Base-by-base conservation (phyloP, 2,888 invertebrate genomes). In the Drosophila dives region DNA sequence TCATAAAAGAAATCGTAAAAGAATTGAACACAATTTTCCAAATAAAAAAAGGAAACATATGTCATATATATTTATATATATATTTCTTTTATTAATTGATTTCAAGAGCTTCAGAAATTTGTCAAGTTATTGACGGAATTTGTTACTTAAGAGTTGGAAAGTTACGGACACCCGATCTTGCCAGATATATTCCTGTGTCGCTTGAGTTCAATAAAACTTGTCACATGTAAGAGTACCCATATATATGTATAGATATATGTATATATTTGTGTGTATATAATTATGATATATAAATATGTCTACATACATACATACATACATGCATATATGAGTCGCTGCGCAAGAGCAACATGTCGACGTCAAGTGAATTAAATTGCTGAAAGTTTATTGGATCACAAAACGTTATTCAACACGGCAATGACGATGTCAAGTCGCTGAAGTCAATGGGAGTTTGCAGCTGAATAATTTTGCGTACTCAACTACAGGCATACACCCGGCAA, bases 381-480 rank as follows among this genome's bases (percentile, higher is more conserved):
- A 88, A 80, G 77, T 89, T 89, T 76, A 89, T 89, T 89, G 87
- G 82, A 82, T 90, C 85, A 89, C 89, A 89, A 89, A 89, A 89
- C 82, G 80, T 85, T 89, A 90, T 89, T 90, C 86, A 87, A 80
- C 90, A 74, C 79, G 67, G 69, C 81, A 69, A 79, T 69, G 75
- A 56, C 86, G 78, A 79, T 81, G 79, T 76, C 83, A 72, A 72
- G 86, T 76, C 66, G 54, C 64, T 50, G 72, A 69, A 86, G 80
- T 77, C 70, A 67, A 70, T 68, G 69, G 77, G 80, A 81, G 80
- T 66, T 70, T 74, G 75, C 64, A 26, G 59, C 59, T 12, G 54
- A 77, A 81, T 68, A 69, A 64, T 64, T 75, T 83, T 83, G 82
- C 79, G 82, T 79, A 63, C 55, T 65, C 71, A 64, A 60, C 60